Percentiles rank a stretch among this genome's conserved stretches.
Evolutionary conservation across 2,797 vertebrate species (phyloP).

Genomic region (Oryzias dopingdopingensis): DNA sequence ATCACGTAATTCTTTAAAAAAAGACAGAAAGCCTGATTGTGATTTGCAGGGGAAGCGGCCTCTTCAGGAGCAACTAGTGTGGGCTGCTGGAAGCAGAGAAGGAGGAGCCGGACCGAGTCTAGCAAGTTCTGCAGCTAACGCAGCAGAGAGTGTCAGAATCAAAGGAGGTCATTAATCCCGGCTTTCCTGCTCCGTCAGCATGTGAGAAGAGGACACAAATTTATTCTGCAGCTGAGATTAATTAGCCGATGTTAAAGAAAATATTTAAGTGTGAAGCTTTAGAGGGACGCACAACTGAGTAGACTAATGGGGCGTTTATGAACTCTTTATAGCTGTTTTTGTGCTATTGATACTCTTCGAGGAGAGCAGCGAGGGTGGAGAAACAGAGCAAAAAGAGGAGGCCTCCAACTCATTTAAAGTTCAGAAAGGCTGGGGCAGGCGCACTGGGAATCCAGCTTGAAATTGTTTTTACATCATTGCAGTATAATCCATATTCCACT

Average conservation of each 20-base stretch:
- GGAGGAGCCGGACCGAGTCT: slow-evolving; percentile 14
- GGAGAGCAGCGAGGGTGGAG: slow-evolving; percentile 14
- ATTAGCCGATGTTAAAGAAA: slow-evolving; percentile 69
- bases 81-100: slow-evolving; percentile 28
- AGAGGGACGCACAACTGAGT: slow-evolving; percentile 57
- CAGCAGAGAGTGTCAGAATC: slow-evolving; percentile 11
- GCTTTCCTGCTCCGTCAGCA: slow-evolving; percentile 49
- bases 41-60: slow-evolving; percentile 50
- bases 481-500: too few relatives aligned
- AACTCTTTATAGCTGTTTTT: slow-evolving; percentile 67
- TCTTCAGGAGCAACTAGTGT: slow-evolving; percentile 55
- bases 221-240: slow-evolving; percentile 69
- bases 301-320: slow-evolving; percentile 69
- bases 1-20: slow-evolving; percentile 69
- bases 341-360: slow-evolving; percentile 29
- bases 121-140: slow-evolving; percentile 50
- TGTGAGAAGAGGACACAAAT: slow-evolving; percentile 56
- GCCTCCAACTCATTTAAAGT: slow-evolving; percentile 7
- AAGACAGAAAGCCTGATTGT: slow-evolving; percentile 53
- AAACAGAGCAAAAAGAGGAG: neutral
- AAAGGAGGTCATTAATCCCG: slow-evolving; percentile 54
- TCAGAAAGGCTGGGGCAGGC: neutral
- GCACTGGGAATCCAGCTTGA: neutral
- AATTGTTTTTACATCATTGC: too few relatives aligned
- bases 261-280: slow-evolving; percentile 68